These are phyloP conservation scores for Siniperca undulata DNA, from an alignment of 2,797 vertebrate genomes.

Conservation along the genomic window DNA sequence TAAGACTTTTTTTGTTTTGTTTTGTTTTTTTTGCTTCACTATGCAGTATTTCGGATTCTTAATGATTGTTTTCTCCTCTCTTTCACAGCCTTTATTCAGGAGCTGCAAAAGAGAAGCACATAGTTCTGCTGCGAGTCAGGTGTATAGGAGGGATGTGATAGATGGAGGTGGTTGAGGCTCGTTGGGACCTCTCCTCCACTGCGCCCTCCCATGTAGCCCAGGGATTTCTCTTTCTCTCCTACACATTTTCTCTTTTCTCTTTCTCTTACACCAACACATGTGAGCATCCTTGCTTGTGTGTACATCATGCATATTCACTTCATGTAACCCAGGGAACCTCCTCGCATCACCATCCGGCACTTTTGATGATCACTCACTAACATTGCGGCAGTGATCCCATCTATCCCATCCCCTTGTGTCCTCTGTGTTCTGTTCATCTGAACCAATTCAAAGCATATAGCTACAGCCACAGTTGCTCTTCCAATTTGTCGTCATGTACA, in stretches of 20 bases:
- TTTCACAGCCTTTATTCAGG: conserved; percentile 89
- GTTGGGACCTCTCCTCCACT: conserved; percentile 57
- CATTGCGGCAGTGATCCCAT: conserved; percentile 42
- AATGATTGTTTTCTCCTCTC: conserved; percentile 24
- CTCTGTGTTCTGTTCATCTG: conserved; percentile 47
- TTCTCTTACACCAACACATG: conserved; percentile 55
- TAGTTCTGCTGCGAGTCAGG: conserved; percentile 80
- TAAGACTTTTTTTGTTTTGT: no score
- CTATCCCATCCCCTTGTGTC: conserved; percentile 45
- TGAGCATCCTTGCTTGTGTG: conserved; percentile 73
- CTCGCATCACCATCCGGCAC: conserved; percentile 58
- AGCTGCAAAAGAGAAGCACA: conserved; percentile 91
- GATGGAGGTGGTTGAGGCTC: conserved; percentile 60
- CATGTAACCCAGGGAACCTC: conserved; percentile 73
- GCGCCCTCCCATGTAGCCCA: conserved; percentile 74
- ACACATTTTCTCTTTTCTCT: conserved; percentile 63
- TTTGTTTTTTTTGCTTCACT: background rate
- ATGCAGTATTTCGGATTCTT: background rate
- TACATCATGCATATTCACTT: conserved; percentile 71
- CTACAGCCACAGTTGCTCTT: conserved; percentile 52
- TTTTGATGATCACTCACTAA: conserved; percentile 50
- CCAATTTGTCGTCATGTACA: conserved; percentile 46
- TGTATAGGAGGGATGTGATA: conserved; percentile 68
- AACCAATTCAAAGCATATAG: conserved; percentile 57
- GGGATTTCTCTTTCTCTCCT: conserved; percentile 74